These are phyloP conservation scores for Pipistrellus nathusii DNA, from an alignment of 2,797 vertebrate species.

Conservation along the genomic window DNA sequence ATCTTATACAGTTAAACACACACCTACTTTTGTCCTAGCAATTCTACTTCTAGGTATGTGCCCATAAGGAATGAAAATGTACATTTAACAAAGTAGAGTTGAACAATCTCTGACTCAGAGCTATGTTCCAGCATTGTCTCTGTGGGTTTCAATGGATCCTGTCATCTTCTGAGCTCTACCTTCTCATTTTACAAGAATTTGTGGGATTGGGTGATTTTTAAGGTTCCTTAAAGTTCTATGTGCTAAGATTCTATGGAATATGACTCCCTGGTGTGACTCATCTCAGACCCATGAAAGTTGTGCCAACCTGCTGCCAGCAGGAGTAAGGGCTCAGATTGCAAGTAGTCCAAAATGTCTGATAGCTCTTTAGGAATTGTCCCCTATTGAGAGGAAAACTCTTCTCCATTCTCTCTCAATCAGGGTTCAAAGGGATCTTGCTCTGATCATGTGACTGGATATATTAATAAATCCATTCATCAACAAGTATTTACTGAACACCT, in stretches of 20 bases:
- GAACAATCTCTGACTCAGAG: background rate
- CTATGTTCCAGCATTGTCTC: background rate
- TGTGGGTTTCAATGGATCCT: background rate
- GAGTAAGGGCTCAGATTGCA: background rate
- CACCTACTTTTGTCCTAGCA: background rate
- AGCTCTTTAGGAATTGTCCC: background rate
- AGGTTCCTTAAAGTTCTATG: background rate
- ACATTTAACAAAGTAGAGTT: background rate
- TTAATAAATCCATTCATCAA: conserved; percentile 21
- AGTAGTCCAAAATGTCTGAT: background rate
- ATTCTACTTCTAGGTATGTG: background rate
- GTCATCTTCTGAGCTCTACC: background rate
- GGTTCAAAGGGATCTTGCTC: background rate
- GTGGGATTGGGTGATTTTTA: background rate
- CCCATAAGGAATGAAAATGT: conserved; percentile 11
- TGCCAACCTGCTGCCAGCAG: background rate
- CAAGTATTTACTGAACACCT: conserved; percentile 20
- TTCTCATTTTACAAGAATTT: conserved; percentile 2
- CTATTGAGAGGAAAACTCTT: conserved; percentile 6
- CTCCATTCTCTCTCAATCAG: background rate
- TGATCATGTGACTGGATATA: background rate
- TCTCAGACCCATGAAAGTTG: background rate
- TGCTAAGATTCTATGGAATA: background rate
- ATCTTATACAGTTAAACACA: background rate
- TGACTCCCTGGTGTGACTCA: background rate